Evolutionary conservation across 2,797 vertebrate species (phyloP).

Genomic region (Channallabes apus): DNA sequence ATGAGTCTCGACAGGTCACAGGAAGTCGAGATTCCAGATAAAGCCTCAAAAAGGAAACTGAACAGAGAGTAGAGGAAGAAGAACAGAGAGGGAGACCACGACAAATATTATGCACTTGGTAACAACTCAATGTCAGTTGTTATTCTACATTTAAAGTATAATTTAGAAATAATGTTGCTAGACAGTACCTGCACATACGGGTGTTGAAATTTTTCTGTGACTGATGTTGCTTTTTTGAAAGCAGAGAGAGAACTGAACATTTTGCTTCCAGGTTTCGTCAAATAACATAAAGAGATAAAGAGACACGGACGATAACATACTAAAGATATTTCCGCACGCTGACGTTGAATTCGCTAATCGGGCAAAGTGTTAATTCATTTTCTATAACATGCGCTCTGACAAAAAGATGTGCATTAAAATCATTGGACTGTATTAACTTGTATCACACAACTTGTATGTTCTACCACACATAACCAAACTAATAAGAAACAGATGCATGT

Average conservation of each 20-base stretch:
- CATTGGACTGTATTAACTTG: not conserved
- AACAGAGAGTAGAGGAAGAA: conserved; percentile 24
- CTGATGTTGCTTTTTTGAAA: not conserved
- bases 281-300: not conserved
- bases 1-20: conserved; percentile 68
- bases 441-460: not conserved
- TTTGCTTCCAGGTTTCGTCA: not conserved
- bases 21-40: conserved; percentile 62
- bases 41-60: conserved; percentile 45
- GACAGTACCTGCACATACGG: not conserved
- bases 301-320: not conserved
- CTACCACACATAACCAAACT: not conserved
- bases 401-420: not conserved
- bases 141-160: not conserved
- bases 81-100: not conserved
- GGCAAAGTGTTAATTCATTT: not conserved
- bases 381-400: not conserved
- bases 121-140: not conserved
- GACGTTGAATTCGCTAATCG: not conserved
- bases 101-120: not conserved
- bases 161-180: not conserved
- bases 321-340: not conserved
- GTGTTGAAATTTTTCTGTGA: not conserved
- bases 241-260: not conserved
- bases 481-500: not conserved